phyloP scores from a whole-genome alignment of 2,113 vertebrate species.

The Phalacrocorax brasilianus region DNA sequence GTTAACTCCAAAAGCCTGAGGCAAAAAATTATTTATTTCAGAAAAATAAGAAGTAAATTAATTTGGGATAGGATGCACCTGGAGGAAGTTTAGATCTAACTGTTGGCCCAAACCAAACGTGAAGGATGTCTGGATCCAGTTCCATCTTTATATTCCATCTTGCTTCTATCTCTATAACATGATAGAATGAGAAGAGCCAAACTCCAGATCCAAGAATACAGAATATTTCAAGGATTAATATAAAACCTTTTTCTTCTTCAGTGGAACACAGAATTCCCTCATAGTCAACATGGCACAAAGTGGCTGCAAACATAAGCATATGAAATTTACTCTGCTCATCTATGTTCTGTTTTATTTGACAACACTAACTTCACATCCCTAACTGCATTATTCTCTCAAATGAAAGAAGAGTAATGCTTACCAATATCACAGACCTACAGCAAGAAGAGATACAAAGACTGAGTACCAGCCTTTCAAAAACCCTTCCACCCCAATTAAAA shows the following conservation, averaged over 20 bases:
- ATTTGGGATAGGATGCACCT: conserved; percentile 59
- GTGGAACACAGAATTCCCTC: not conserved
- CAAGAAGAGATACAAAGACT: not conserved
- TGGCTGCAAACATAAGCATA: not conserved
- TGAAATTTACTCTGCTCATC: not conserved
- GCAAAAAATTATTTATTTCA: conserved; percentile 23
- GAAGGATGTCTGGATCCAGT: conserved; percentile 20
- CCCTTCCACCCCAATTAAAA: not conserved
- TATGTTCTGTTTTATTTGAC: not conserved
- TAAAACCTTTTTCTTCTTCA: not conserved
- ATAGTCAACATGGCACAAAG: not conserved
- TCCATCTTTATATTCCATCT: conserved; percentile 11
- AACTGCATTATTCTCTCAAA: not conserved
- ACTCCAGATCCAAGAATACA: not conserved
- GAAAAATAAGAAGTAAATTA: conserved; percentile 55
- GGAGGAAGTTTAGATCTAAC: conserved; percentile 58
- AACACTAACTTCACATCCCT: not conserved
- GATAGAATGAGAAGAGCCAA: not conserved
- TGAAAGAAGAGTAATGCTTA: not conserved
- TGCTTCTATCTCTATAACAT: not conserved
- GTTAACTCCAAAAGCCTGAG: not conserved
- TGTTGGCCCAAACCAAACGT: conserved; percentile 2
- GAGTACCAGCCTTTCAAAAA: not conserved
- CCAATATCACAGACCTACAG: not conserved
- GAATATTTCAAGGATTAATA: not conserved